Conservation (phyloP, 1,140 invertebrate genomes). For the Scaptomyza graminum region DNA sequence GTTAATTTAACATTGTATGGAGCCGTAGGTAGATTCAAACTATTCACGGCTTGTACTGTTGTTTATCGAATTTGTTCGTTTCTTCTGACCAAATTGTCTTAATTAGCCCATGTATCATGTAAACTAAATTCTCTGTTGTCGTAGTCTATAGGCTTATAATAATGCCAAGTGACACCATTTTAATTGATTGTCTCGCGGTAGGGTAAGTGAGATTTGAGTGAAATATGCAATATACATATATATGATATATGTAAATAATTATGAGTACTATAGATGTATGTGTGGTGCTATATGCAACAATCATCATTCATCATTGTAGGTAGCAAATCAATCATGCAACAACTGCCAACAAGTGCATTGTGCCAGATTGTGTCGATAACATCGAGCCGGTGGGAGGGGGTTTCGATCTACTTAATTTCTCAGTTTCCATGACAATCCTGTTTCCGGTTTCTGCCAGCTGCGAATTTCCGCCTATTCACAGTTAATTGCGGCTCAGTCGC, state of each 20-base stretch:
- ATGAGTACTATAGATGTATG: too few relatives aligned
- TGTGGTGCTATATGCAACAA: not conserved
- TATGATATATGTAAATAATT: not conserved
- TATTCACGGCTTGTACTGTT: too few relatives aligned
- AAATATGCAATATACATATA: not conserved
- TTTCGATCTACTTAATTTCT: not conserved
- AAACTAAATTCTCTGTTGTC: too few relatives aligned
- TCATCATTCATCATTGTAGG: conserved; percentile 21
- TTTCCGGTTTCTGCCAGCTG: conserved; percentile 23
- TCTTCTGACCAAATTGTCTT: too few relatives aligned
- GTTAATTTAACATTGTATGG: not conserved
- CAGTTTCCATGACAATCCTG: conserved; percentile 5
- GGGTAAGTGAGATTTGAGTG: not conserved
- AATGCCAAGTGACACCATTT: not conserved
- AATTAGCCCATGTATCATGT: too few relatives aligned
- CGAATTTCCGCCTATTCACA: conserved; percentile 78
- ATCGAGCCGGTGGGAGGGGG: too few relatives aligned
- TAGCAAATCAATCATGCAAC: conserved; percentile 33
- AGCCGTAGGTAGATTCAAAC: not conserved
- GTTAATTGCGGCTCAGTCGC: conserved; percentile 79
- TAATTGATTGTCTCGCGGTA: not conserved
- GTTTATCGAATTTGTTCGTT: too few relatives aligned
- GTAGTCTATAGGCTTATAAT: not conserved
- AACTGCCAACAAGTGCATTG: conserved; percentile 17
- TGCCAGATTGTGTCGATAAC: not conserved